A percentile compares a stretch with the other conserved stretches of the same genome.
Conservation (phyloP, 2,888 invertebrate species). For the Eretmocerus hayati region DNA sequence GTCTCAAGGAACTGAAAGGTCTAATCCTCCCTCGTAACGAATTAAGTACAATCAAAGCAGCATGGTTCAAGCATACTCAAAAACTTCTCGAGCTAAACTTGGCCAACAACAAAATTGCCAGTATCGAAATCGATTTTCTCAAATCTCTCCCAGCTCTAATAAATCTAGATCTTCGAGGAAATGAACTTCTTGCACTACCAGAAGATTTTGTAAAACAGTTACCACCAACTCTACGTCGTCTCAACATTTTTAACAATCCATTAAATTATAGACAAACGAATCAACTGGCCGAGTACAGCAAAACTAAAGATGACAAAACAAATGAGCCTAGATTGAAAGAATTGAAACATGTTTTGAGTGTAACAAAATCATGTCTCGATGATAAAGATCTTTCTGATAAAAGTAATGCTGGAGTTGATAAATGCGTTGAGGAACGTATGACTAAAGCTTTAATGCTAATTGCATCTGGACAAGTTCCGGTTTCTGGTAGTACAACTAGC, state of each 20-base stretch:
- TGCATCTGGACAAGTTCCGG: too few relatives aligned
- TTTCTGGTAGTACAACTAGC: too few relatives aligned
- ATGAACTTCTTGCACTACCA: slow-evolving; percentile 17
- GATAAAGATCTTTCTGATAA: slow-evolving; percentile 8
- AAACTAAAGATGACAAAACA: slow-evolving; percentile 12
- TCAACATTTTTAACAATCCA: slow-evolving; percentile 19
- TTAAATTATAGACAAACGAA: slow-evolving; percentile 13
- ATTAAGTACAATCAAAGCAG: slow-evolving; percentile 15
- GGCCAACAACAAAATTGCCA: slow-evolving; percentile 13
- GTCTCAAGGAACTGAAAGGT: slow-evolving; percentile 16
- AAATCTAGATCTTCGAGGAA: slow-evolving; percentile 17
- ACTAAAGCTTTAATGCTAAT: slow-evolving; percentile 4
- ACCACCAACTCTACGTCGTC: slow-evolving; percentile 4
- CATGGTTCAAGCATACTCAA: slow-evolving; percentile 21
- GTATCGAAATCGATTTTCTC: slow-evolving; percentile 14
- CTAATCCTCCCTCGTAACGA: slow-evolving; percentile 20
- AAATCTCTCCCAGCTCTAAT: slow-evolving; percentile 12
- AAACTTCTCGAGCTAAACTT: slow-evolving; percentile 19
- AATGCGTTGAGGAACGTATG: slow-evolving; percentile 18
- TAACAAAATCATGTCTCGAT: slow-evolving; percentile 16
- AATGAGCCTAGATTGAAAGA: slow-evolving; percentile 12
- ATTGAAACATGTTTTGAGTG: slow-evolving; percentile 10
- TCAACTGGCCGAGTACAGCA: slow-evolving; percentile 13
- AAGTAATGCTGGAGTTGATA: slow-evolving; percentile 7
- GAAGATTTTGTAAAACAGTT: slow-evolving; percentile 10